Percentiles rank a stretch among this genome's conserved stretches.
phyloP scores from a whole-genome alignment of 2,113 vertebrate genomes.

The Suncus etruscus region DNA sequence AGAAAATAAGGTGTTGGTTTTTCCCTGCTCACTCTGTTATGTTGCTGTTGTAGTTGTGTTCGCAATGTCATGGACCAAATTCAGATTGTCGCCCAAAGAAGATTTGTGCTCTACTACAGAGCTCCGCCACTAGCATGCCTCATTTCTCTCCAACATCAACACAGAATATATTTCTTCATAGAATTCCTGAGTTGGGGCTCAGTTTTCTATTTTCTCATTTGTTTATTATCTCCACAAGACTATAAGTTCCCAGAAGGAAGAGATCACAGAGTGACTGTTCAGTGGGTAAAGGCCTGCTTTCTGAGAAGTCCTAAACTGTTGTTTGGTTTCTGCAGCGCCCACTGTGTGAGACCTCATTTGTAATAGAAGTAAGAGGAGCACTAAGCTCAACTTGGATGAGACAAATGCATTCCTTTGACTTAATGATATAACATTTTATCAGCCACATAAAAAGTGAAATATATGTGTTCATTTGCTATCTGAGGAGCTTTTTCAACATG shows the following conservation, averaged over 20 bases:
- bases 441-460: conserved; percentile 68
- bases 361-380: conserved; percentile 12
- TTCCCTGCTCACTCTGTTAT: neutral
- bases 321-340: conserved; percentile 24
- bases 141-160: too few relatives aligned
- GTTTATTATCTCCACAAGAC: neutral
- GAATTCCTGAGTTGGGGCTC: neutral
- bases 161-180: conserved; percentile 3
- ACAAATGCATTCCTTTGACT: neutral
- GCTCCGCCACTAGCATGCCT: too few relatives aligned
- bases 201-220: neutral
- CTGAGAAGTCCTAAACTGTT: neutral
- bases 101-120: too few relatives aligned
- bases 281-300: neutral
- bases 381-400: conserved; percentile 62
- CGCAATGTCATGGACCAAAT: too few relatives aligned
- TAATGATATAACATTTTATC: conserved; percentile 66
- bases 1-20: neutral
- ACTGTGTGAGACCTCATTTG: conserved; percentile 7
- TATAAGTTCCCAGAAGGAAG: conserved; percentile 4
- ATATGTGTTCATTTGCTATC: conserved; percentile 58
- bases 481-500: conserved; percentile 68
- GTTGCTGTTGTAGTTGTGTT: too few relatives aligned
- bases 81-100: too few relatives aligned
- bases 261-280: neutral